Base-by-base conservation (phyloP, 2,113 vertebrate genomes). In the Xerus inauris region DNA sequence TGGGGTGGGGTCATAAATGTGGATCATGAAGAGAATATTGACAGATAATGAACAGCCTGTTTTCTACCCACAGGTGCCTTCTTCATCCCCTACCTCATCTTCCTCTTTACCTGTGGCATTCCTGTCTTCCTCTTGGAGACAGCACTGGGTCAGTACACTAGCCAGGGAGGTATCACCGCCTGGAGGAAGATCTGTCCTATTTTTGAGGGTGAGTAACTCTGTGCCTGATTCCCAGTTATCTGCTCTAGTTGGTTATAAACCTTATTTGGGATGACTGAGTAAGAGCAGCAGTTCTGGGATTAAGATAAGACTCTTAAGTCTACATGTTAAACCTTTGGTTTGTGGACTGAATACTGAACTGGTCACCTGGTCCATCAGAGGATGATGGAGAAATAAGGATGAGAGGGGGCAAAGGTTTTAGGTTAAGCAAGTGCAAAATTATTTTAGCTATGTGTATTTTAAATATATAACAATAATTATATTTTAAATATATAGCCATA, bases 11-110 rank as follows among this genome's bases (percentile, higher is more conserved):
- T 47, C 49, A 14, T 26, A 35, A 11, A 5, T 12, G 32, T 54
- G 42, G 81, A n/a, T 17, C 10, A 7, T 0, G 20, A 84, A 32
- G 65, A 73, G 40, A 20, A 28, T 38, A 26, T 38, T 26, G 26
- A 54, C 47, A 28, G 51, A 19, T 75, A 40, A 89, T 0, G 9
- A 19, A 93, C 9, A 77, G 5, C 0, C 1, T 49, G 20, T 16
- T 85, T 98, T 94, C 73, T 94, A 81, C 73, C 93, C 54, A 47
- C 97, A 99, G 99, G 99, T 98, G 99, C 99, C 1, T 99, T 99
- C 98, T 99, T 99, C 97, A 99, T 99, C 96, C 99, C 99, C 38
- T 99, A 99, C 98, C 98, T 99, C 98, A 99, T 99, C 97, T 99
- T 99, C 98, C 99, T 99, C 84, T 99, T 99, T 95, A 99, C 99